Conservation (phyloP, 2,888 invertebrate genomes). For the Callyntrura sp. region DNA sequence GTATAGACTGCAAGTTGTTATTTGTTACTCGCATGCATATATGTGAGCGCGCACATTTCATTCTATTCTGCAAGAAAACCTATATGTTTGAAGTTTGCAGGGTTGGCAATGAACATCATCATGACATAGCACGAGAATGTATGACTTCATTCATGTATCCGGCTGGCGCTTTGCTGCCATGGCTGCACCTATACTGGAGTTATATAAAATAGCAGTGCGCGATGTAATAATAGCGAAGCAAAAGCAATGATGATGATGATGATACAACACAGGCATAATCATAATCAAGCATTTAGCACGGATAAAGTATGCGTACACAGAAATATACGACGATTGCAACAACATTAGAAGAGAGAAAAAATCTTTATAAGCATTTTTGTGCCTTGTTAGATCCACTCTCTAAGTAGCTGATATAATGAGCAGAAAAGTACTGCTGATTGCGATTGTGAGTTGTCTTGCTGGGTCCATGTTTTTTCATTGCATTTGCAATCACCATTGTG, state of each 20-base stretch:
- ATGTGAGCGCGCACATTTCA: conserved; percentile 8
- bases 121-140: conserved; percentile 9
- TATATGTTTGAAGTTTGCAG: neutral
- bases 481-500: neutral
- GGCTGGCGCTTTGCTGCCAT: conserved; percentile 11
- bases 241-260: conserved; percentile 24
- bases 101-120: neutral
- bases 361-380: neutral
- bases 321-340: too few relatives aligned
- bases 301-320: neutral
- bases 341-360: neutral
- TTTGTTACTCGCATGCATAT: neutral
- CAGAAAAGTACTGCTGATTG: neutral
- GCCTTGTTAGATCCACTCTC: neutral
- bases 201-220: conserved; percentile 20
- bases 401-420: conserved; percentile 25
- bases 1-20: conserved; percentile 2
- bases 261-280: neutral
- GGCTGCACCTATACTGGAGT: conserved; percentile 11
- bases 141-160: conserved; percentile 46
- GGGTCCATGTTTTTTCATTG: conserved; percentile 13
- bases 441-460: neutral
- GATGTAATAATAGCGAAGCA: conserved; percentile 13
- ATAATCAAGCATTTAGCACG: neutral
- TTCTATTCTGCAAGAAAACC: conserved; percentile 17